Base-by-base conservation (phyloP, 1,140 invertebrate genomes). In the Pemphigus obesinymphae region DNA sequence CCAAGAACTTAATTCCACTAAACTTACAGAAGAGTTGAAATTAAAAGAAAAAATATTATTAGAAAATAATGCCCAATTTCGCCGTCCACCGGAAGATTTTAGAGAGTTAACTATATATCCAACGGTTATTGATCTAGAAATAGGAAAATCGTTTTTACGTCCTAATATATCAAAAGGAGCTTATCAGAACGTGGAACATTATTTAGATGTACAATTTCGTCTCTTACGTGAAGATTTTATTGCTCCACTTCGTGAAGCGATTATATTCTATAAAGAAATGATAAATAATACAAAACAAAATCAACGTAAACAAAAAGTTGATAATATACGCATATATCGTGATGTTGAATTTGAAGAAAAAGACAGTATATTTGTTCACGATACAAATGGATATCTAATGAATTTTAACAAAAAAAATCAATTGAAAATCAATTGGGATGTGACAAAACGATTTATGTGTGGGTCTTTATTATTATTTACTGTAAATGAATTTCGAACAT, bases 141-240 rank as follows among this genome's bases (percentile, higher is more conserved):
- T 0, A n/a, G 50, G 82, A 15, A 31, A 50, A 48, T 40, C 85
- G n/a, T 90, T 89, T 86, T 83, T 93, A 13, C 86, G 90, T 4
- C 86, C 89, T 15, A 93, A 92, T 85, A 89, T 91, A 58, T 85
- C 90, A 0, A 84, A 89, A 43, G 92, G 92, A 3, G 84, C 86
- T 0, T 95, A 93, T 86, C 83, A 87, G 10, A 87, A 89, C 85
- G 87, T 90, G 0, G 88, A 92, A 37, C 90, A 94, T 83, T 96
- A 96, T 85, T 86, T 96, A 15, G 92, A 94, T 84, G 89, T 92
- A 0, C 94, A 96, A 84, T 94, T 93, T 85, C 87, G 92, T 17
- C 87, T 95, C 3, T 86, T 96, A 29, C 86, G 92, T 15, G 93
- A 95, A 87, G 94, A 96, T 86, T 92, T 92, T 86, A 87, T 90